These are phyloP conservation scores for Malurus leucopterus DNA, from an alignment of 2,797 vertebrate species.

Conservation along the genomic window DNA sequence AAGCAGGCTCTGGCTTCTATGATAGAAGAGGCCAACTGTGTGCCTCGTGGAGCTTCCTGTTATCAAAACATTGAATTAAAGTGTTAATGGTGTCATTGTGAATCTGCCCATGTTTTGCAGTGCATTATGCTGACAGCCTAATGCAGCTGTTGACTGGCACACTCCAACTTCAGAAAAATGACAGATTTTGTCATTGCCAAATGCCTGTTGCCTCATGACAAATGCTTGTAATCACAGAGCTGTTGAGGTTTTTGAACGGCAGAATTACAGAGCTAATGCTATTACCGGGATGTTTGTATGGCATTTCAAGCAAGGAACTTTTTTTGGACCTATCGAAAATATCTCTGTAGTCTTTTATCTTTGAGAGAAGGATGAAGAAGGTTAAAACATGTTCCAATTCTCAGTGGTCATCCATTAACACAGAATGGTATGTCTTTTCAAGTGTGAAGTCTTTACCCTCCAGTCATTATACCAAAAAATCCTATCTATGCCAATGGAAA, in stretches of 20 bases:
- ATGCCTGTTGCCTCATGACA: slow-evolving; percentile 72
- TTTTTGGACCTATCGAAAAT: slow-evolving; percentile 44
- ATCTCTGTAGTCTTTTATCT: slow-evolving; percentile 36
- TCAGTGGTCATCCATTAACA: slow-evolving; percentile 33
- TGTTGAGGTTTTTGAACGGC: slow-evolving; percentile 60
- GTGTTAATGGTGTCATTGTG: slow-evolving; percentile 68
- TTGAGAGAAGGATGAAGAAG: slow-evolving; percentile 36
- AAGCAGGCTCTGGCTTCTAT: background rate
- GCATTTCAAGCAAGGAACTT: background rate
- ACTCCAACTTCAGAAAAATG: slow-evolving; percentile 79
- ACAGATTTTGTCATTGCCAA: slow-evolving; percentile 83
- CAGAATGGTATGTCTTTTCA: slow-evolving; percentile 53
- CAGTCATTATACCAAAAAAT: slow-evolving; percentile 62
- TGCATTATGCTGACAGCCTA: slow-evolving; percentile 63
- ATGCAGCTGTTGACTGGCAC: slow-evolving; percentile 88
- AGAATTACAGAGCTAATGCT: slow-evolving; percentile 10
- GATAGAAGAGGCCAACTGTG: slow-evolving; percentile 61
- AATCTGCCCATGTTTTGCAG: slow-evolving; percentile 62
- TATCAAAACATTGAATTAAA: slow-evolving; percentile 59
- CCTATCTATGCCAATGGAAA: slow-evolving; percentile 68
- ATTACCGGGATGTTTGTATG: background rate
- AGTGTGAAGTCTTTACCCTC: slow-evolving; percentile 57
- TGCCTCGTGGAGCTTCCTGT: slow-evolving; percentile 1
- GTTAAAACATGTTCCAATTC: slow-evolving; percentile 26
- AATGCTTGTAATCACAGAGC: slow-evolving; percentile 72